These are phyloP conservation scores for Salvator merianae DNA, from an alignment of 2,113 vertebrate species.

Conservation along the genomic window DNA sequence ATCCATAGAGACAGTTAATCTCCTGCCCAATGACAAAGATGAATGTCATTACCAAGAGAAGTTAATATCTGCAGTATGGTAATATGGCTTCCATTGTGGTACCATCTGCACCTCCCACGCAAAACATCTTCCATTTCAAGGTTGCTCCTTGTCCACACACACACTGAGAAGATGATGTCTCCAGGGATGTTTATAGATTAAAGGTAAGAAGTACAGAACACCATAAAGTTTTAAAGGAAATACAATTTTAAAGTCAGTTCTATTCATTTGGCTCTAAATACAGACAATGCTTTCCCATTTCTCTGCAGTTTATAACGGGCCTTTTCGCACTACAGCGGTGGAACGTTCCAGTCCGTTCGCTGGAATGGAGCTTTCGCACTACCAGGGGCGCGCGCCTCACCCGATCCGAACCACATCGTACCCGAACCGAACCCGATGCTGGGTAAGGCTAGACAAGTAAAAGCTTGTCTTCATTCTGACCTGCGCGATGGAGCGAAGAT, in stretches of 20 bases:
- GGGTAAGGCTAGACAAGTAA: too few species aligned
- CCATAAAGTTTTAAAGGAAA: not conserved
- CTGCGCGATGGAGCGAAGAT: too few species aligned
- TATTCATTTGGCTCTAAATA: not conserved
- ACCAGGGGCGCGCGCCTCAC: too few species aligned
- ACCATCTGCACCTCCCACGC: not conserved
- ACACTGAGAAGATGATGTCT: not conserved
- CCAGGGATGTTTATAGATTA: not conserved
- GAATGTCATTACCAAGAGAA: too few species aligned
- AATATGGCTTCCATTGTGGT: too few species aligned
- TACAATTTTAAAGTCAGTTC: not conserved
- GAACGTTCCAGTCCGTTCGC: too few species aligned
- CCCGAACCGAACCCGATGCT: too few species aligned
- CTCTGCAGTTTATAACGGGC: not conserved
- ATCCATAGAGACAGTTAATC: not conserved
- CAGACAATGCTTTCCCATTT: not conserved
- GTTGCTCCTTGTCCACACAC: not conserved
- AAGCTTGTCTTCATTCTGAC: too few species aligned
- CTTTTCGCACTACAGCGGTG: too few species aligned
- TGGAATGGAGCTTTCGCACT: too few species aligned
- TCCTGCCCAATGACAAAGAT: not conserved
- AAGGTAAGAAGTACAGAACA: not conserved
- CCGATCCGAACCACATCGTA: too few species aligned
- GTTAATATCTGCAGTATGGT: too few species aligned
- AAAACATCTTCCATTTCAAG: not conserved